A percentile compares a stretch with the other conserved stretches of the same genome.
Evolutionary conservation across 2,888 invertebrate species (phyloP).

Genomic region (Gastrophysa polygoni): DNA sequence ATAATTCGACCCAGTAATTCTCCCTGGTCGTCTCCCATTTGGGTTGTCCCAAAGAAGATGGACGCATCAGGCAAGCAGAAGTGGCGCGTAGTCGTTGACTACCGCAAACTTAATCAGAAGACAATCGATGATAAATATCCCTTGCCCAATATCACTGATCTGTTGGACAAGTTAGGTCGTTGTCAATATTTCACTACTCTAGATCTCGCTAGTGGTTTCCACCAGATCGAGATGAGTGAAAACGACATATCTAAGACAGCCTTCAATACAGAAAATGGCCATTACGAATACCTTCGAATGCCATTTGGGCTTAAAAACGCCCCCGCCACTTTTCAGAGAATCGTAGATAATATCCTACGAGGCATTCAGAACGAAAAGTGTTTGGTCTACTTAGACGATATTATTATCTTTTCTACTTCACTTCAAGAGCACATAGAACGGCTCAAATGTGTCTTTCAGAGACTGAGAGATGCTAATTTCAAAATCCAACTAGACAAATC

Average conservation of each 20-base stretch:
- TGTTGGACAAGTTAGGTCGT: constrained; percentile 17
- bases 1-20: constrained; percentile 20
- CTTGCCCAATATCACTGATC: constrained; percentile 14
- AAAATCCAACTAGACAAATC: constrained; percentile 31
- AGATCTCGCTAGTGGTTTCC: constrained; percentile 27
- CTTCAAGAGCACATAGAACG: constrained; percentile 24
- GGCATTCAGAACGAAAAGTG: constrained; percentile 25
- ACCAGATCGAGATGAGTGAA: constrained; percentile 29
- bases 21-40: constrained; percentile 22
- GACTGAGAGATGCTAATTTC: constrained; percentile 17
- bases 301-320: constrained; percentile 28
- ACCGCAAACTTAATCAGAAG: constrained; percentile 16
- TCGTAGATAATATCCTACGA: constrained; percentile 26
- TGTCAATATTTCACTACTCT: constrained; percentile 16
- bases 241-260: constrained; percentile 23
- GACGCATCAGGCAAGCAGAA: constrained; percentile 24
- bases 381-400: constrained; percentile 23
- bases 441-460: constrained; percentile 15
- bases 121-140: constrained; percentile 18
- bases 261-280: constrained; percentile 21
- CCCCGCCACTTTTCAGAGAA: constrained; percentile 25
- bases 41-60: constrained; percentile 26
- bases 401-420: constrained; percentile 20
- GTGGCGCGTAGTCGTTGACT: no score
- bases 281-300: constrained; percentile 17